Conservation (phyloP, 2,797 vertebrate genomes). For the Sylvia borin region DNA sequence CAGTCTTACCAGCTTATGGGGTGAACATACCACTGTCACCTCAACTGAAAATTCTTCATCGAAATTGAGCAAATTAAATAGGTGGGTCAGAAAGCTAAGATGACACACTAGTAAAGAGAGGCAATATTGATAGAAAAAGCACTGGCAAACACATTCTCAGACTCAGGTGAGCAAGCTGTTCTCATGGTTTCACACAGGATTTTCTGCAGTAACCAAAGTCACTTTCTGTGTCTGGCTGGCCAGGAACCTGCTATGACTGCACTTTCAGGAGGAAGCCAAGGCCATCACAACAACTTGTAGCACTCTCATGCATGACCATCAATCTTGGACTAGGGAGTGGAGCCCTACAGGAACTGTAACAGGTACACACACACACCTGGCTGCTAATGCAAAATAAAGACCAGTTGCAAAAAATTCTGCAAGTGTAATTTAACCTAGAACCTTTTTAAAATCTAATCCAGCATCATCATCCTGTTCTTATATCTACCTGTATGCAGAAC, state of each 20-base stretch:
- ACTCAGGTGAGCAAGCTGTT: not conserved
- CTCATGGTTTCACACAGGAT: accelerated
- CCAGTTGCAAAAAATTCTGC: not conserved
- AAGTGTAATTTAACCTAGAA: not conserved
- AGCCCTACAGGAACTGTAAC: not conserved
- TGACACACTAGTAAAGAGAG: not conserved
- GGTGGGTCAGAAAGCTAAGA: not conserved
- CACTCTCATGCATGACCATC: not conserved
- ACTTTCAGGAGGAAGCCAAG: not conserved
- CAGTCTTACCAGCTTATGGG: not conserved
- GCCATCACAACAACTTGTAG: not conserved
- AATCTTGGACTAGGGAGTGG: too few relatives aligned
- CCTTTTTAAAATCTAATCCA: not conserved
- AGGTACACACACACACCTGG: accelerated
- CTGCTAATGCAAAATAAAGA: not conserved
- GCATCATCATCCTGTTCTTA: not conserved
- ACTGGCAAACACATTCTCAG: not conserved
- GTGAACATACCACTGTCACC: not conserved
- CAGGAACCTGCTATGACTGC: not conserved
- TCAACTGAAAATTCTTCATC: not conserved
- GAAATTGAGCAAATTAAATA: not conserved
- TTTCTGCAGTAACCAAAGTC: not conserved
- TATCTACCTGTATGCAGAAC: accelerated
- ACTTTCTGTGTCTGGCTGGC: not conserved
- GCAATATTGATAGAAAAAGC: not conserved